Conservation (phyloP, 2,113 vertebrate genomes). For the Capreolus pygargus region DNA sequence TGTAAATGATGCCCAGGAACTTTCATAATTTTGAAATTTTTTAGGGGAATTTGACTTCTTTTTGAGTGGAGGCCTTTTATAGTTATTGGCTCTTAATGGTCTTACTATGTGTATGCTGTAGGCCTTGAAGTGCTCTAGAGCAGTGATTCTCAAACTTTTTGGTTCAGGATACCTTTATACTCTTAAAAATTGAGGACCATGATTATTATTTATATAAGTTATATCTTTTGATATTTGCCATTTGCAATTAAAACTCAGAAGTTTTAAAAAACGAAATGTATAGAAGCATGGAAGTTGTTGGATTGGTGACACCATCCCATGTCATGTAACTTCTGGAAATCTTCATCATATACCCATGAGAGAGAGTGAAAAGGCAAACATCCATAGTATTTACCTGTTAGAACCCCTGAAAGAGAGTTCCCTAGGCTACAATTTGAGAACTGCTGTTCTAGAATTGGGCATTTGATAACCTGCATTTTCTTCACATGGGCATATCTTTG, state of each 20-base stretch:
- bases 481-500: background rate
- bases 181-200: background rate
- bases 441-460: background rate
- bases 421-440: background rate
- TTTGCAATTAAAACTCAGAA: slow-evolving; percentile 40
- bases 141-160: background rate
- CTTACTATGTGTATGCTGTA: background rate
- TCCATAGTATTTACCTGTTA: background rate
- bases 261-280: background rate
- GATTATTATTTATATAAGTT: background rate
- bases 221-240: background rate
- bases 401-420: background rate
- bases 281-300: background rate
- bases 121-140: background rate
- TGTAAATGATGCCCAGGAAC: slow-evolving; percentile 43
- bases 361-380: background rate
- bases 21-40: slow-evolving; percentile 13
- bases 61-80: background rate
- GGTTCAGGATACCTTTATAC: background rate
- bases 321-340: background rate
- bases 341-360: background rate
- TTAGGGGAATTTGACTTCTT: background rate
- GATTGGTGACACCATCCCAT: background rate
- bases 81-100: background rate
- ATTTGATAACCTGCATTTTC: slow-evolving; percentile 6